A percentile compares a stretch with the other conserved stretches of the same genome.
phyloP scores from a whole-genome alignment of 2,888 invertebrate species.

The Osmoderma eremita region DNA sequence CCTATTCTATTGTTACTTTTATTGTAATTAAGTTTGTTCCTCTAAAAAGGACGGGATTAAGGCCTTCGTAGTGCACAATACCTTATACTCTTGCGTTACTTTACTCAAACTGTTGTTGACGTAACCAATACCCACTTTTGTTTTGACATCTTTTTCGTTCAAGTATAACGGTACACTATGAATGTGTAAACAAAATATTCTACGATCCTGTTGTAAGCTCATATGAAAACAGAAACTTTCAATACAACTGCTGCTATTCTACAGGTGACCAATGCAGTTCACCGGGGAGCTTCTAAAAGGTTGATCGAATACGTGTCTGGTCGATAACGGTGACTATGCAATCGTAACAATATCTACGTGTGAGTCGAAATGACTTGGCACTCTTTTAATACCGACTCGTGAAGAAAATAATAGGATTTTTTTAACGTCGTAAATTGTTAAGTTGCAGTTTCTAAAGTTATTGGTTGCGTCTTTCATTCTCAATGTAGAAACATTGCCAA shows the following conservation, averaged over 20 bases:
- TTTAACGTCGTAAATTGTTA: slow-evolving; percentile 39
- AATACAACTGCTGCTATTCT: slow-evolving; percentile 44
- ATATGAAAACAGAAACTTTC: slow-evolving; percentile 43
- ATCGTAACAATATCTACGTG: slow-evolving; percentile 60
- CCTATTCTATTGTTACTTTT: slow-evolving; percentile 5
- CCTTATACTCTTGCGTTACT: neutral
- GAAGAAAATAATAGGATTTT: slow-evolving; percentile 47
- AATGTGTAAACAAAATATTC: slow-evolving; percentile 28
- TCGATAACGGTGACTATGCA: slow-evolving; percentile 56
- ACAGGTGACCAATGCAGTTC: slow-evolving; percentile 34
- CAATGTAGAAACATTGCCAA: no score
- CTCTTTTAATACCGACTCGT: slow-evolving; percentile 45
- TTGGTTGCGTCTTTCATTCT: no score
- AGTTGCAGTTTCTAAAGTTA: slow-evolving; percentile 40
- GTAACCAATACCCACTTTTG: slow-evolving; percentile 4
- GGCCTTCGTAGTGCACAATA: neutral
- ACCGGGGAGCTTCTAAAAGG: slow-evolving; percentile 8
- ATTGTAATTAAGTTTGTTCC: neutral
- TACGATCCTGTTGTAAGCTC: slow-evolving; percentile 28
- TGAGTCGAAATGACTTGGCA: slow-evolving; percentile 59
- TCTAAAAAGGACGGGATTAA: slow-evolving; percentile 1
- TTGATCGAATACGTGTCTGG: slow-evolving; percentile 50
- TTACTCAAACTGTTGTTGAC: neutral
- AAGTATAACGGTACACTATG: slow-evolving; percentile 18
- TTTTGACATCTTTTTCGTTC: slow-evolving; percentile 18